Evolutionary conservation across 2,888 invertebrate species (phyloP).

Genomic region (Drosophila robusta): DNA sequence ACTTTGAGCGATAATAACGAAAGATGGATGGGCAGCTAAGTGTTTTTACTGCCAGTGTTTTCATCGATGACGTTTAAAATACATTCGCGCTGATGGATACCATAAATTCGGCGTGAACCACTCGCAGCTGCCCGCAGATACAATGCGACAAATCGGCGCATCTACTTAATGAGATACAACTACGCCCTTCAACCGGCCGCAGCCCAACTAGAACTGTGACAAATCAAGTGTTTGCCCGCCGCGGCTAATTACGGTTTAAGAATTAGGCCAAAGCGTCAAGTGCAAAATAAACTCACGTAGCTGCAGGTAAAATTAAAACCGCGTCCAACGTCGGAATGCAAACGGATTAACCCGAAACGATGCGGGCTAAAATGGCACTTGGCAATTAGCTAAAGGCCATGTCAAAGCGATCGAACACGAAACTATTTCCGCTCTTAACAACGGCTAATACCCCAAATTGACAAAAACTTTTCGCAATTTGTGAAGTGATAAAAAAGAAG

Average conservation of each 20-base stretch:
- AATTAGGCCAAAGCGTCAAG: slow-evolving; percentile 45
- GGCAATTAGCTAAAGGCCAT: slow-evolving; percentile 47
- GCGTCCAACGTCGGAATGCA: slow-evolving; percentile 40
- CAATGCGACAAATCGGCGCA: slow-evolving; percentile 36
- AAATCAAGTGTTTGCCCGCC: slow-evolving; percentile 57
- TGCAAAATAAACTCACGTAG: slow-evolving; percentile 25
- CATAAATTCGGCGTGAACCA: slow-evolving; percentile 72
- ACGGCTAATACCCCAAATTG: slow-evolving; percentile 8
- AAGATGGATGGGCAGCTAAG: slow-evolving; percentile 76
- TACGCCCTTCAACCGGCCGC: slow-evolving; percentile 13
- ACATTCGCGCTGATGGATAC: slow-evolving; percentile 66
- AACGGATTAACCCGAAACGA: slow-evolving; percentile 57
- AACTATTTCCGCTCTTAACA: slow-evolving; percentile 32
- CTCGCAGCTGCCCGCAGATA: slow-evolving; percentile 41
- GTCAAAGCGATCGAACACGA: slow-evolving; percentile 15
- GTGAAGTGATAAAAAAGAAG: slow-evolving; percentile 33
- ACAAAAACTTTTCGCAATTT: slow-evolving; percentile 15
- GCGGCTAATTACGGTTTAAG: slow-evolving; percentile 57
- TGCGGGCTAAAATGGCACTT: slow-evolving; percentile 36
- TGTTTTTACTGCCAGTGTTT: slow-evolving; percentile 70
- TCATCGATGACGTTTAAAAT: slow-evolving; percentile 77
- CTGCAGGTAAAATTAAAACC: slow-evolving; percentile 37
- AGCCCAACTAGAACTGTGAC: slow-evolving; percentile 64
- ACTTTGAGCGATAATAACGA: slow-evolving; percentile 62
- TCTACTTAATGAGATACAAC: slow-evolving; percentile 36